Conservation (phyloP, 2,797 vertebrate genomes). For the Coilia nasus region DNA sequence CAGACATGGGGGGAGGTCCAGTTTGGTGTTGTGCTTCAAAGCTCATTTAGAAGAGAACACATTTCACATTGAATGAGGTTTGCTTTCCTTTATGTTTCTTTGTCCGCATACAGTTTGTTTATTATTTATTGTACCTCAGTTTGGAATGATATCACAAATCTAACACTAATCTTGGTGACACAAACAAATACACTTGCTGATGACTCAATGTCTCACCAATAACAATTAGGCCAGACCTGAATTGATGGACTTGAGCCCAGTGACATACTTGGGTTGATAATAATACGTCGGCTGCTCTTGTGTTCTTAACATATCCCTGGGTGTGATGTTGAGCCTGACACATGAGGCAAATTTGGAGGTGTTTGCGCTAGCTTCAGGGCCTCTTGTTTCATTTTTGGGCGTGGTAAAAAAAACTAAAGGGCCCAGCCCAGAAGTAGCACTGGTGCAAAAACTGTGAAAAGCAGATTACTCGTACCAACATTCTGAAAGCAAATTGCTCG, state of each 20-base stretch:
- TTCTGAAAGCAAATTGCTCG: neutral
- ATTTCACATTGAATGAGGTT: neutral
- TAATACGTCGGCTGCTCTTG: neutral
- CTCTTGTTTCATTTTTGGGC: neutral
- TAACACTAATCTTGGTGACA: neutral
- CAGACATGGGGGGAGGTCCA: neutral
- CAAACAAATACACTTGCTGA: neutral
- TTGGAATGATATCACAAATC: neutral
- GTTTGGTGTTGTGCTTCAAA: neutral
- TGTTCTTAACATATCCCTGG: neutral
- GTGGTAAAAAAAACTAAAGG: neutral
- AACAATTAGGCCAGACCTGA: neutral
- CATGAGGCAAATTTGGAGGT: neutral
- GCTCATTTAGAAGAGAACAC: neutral
- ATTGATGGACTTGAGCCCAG: neutral
- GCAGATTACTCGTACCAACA: neutral
- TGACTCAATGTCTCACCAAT: neutral
- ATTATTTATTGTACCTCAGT: too few species aligned
- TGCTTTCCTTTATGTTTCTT: neutral
- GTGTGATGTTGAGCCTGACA: neutral
- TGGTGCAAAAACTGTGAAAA: neutral
- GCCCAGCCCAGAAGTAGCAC: neutral
- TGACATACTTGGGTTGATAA: neutral
- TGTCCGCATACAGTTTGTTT: neutral
- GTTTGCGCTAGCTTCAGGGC: neutral